Base-by-base conservation (phyloP, 2,113 vertebrate genomes). In the Pterophyllum scalare region DNA sequence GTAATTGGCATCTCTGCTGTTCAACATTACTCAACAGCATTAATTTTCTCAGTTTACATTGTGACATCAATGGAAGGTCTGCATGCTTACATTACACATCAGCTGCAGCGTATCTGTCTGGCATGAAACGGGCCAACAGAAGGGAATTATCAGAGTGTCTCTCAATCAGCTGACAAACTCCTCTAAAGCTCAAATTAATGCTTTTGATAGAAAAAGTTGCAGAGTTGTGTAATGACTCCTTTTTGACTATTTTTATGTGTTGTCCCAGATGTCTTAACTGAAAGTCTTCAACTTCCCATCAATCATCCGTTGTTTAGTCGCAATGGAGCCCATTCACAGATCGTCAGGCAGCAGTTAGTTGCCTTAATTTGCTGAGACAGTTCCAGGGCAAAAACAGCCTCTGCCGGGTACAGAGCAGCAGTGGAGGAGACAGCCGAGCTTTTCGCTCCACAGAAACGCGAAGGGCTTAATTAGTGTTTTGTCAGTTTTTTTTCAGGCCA, bases 401-500 rank as follows among this genome's bases (percentile, higher is more conserved):
- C 59, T 72, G 84, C 79, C 70, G 57, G 82, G 67, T n/a, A 56
- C 56, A 86, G 52, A 79, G 83, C 84, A 46, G 49, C n/a, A 35
- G 70, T 38, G 56, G 59, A 78, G 60, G 62, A 82, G 75, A 81
- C 54, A 33, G 75, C 10, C 56, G 56, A 46, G 40, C 60, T 49
- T 35, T 76, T 67, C 61, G 78, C 64, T 77, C 46, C n/a, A 12
- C 14, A 80, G 60, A 79, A 89, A 87, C 77, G 20, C 87, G 81
- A 79, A 85, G 89, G 91, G 88, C 81, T 88, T 93, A 72, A 93
- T 93, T 92, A 92, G 84, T 35, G 83, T 80, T 86, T 78, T 59
- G 82, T 77, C 70, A 77, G 3, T 19, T 0, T 67, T 65, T 72
- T 89, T 84, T 52, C 49, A 54, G 61, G 85, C 82, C 74, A 86